Evolutionary conservation across 2,888 invertebrate genomes (phyloP).

Genomic region (Acrobasis consociella): DNA sequence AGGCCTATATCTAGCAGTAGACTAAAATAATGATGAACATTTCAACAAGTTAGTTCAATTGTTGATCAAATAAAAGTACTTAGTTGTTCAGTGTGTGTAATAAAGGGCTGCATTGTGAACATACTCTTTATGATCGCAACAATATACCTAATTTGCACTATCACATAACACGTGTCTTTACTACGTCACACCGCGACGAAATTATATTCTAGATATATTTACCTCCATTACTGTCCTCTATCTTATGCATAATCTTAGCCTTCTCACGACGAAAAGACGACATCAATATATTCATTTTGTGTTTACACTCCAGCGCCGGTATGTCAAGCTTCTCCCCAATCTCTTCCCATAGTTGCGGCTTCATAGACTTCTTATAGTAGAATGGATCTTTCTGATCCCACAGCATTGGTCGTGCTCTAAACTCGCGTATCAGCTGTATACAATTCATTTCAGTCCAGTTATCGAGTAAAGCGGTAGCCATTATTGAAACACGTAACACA

Average conservation of each 20-base stretch:
- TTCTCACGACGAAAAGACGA: conserved; percentile 56
- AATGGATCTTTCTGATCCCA: conserved; percentile 47
- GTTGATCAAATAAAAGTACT: too few species aligned
- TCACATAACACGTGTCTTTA: not conserved
- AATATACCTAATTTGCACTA: conserved; percentile 3
- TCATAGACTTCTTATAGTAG: conserved; percentile 46
- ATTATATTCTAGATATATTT: conserved; percentile 14
- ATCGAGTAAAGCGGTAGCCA: conserved; percentile 37
- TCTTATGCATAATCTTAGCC: conserved; percentile 41
- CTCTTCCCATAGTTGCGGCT: conserved; percentile 44
- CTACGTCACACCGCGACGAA: not conserved
- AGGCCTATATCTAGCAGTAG: too few species aligned
- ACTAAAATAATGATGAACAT: too few species aligned
- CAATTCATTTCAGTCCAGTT: conserved; percentile 50
- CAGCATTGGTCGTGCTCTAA: conserved; percentile 41
- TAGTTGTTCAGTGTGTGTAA: too few species aligned
- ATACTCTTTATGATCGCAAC: not conserved
- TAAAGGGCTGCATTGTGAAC: not conserved
- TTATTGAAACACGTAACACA: conserved; percentile 36
- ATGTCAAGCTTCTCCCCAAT: conserved; percentile 40
- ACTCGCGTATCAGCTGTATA: conserved; percentile 48
- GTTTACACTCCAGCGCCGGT: conserved; percentile 43
- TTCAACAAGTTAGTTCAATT: too few species aligned
- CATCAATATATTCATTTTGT: conserved; percentile 50
- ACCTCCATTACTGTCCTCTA: conserved; percentile 34